Percentiles rank a stretch among this genome's conserved stretches.
phyloP scores from a whole-genome alignment of 2,797 vertebrate species.

The Hemibagrus guttatus region DNA sequence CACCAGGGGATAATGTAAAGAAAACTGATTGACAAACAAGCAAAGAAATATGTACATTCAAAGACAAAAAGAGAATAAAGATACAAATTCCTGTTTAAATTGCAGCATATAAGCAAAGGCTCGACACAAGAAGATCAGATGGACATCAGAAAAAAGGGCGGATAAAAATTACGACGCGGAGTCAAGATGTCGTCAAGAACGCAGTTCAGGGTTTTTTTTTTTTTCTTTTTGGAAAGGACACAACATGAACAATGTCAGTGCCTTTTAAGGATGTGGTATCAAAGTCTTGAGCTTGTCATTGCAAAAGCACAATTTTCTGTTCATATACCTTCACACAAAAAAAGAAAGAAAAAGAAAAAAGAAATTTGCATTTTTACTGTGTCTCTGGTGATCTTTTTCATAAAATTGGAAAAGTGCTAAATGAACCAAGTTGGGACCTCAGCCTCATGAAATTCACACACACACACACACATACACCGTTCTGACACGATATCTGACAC shows the following conservation, averaged over 20 bases:
- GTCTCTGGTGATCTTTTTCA: slow-evolving; percentile 56
- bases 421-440: slow-evolving; percentile 23
- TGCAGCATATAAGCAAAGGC: slow-evolving; percentile 56
- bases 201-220: neutral
- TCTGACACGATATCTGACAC: neutral
- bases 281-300: slow-evolving; percentile 65
- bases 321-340: slow-evolving; percentile 58
- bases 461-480: slow-evolving; percentile 29
- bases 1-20: slow-evolving; percentile 87
- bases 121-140: slow-evolving; percentile 60
- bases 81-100: slow-evolving; percentile 55
- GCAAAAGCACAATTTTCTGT: slow-evolving; percentile 32
- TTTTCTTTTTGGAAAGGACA: neutral
- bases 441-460: slow-evolving; percentile 22
- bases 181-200: neutral
- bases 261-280: slow-evolving; percentile 65
- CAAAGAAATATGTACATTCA: slow-evolving; percentile 86
- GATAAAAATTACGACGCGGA: neutral
- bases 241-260: slow-evolving; percentile 66
- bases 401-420: slow-evolving; percentile 21
- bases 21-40: slow-evolving; percentile 83
- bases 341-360: neutral
- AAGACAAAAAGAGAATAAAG: slow-evolving; percentile 63
- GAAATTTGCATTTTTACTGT: slow-evolving; percentile 3
- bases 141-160: slow-evolving; percentile 64